Evolutionary conservation across 2,888 invertebrate genomes (phyloP), one percentile per base, ranked within the genome.

Genomic region (Pristionchus japonicus): DNA sequence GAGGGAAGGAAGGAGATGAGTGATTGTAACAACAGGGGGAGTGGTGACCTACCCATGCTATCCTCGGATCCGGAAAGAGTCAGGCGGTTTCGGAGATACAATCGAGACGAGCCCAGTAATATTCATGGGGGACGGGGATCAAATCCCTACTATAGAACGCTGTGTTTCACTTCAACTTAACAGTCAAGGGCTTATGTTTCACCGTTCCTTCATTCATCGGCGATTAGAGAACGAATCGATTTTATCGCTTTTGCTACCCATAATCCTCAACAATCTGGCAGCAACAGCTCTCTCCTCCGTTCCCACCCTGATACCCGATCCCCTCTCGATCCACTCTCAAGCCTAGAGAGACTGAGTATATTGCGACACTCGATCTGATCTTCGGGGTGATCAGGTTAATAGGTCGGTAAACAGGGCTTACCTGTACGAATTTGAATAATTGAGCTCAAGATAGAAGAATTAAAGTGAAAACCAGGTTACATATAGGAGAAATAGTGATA

Each of bases 321-420:
- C 47, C 27, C 37, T 70, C 37, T 34, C 34, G 17, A n/a, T n/a
- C n/a, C n/a, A n/a, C n/a, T n/a, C n/a, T n/a, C n/a, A n/a, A n/a
- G n/a, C n/a, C n/a, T n/a, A n/a, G n/a, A n/a, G n/a, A 37, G 70
- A 40, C 70, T 77, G 77, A 77, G 43, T 77, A 77, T 43, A 77
- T 77, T 77, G 43, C 77, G 43, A 77, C 77, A 77, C 77, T 77
- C 13, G 77, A 77, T 47, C 27, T 17, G 27, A 77, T n/a, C 37
- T 17, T 47, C 37, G 7, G 27, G n/a, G 43, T 15, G 23, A 40
- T 43, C 77, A 77, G 77, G 47, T 27, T 47, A 77, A 77, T 70
- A 37, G 37, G 37, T 17, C 20, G 37, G 70, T 23, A 70, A 70
- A 70, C 37, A 70, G 23, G n/a, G n/a, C 23, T 9, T 57, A 70